Evolutionary conservation across 2,888 invertebrate genomes (phyloP).

Genomic region (Sphaeridia pumilis): DNA sequence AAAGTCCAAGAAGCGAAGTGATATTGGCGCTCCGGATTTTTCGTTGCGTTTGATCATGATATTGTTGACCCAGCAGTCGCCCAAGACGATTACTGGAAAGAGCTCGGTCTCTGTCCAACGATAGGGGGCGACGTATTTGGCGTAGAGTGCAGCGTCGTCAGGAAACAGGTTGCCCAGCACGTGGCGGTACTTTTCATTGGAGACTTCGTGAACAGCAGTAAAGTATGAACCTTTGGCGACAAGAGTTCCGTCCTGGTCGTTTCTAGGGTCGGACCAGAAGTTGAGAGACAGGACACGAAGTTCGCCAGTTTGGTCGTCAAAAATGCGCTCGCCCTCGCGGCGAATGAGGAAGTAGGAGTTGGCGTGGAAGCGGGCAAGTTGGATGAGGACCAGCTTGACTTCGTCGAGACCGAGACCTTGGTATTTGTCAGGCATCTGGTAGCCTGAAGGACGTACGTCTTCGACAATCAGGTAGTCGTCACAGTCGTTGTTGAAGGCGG

Average conservation of each 20-base stretch:
- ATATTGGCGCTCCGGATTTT: slow-evolving; percentile 1
- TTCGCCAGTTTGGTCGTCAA: slow-evolving; percentile 1
- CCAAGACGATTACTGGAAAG: slow-evolving; percentile 20
- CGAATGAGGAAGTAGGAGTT: slow-evolving; percentile 12
- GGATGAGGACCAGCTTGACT: slow-evolving; percentile 10
- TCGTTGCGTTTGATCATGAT: slow-evolving; percentile 22
- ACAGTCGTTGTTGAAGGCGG: slow-evolving; percentile 2
- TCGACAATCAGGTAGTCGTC: slow-evolving; percentile 21
- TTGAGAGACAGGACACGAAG: neutral
- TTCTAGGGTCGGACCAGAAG: neutral
- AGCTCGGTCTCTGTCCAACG: slow-evolving; percentile 11
- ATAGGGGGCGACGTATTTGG: neutral
- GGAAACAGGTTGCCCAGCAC: neutral
- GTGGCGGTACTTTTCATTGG: neutral
- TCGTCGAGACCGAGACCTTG: slow-evolving; percentile 13
- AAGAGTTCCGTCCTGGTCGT: neutral
- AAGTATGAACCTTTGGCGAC: neutral
- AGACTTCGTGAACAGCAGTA: neutral
- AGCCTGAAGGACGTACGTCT: slow-evolving; percentile 24
- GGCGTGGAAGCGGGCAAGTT: slow-evolving; percentile 24
- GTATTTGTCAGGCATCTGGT: slow-evolving; percentile 25
- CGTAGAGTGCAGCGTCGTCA: neutral
- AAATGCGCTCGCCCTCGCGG: slow-evolving; percentile 12
- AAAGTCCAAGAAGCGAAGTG: slow-evolving; percentile 23
- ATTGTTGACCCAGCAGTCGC: slow-evolving; percentile 30